Evolutionary conservation across 2,113 vertebrate species (phyloP).

Genomic region (Elephas maximus): DNA sequence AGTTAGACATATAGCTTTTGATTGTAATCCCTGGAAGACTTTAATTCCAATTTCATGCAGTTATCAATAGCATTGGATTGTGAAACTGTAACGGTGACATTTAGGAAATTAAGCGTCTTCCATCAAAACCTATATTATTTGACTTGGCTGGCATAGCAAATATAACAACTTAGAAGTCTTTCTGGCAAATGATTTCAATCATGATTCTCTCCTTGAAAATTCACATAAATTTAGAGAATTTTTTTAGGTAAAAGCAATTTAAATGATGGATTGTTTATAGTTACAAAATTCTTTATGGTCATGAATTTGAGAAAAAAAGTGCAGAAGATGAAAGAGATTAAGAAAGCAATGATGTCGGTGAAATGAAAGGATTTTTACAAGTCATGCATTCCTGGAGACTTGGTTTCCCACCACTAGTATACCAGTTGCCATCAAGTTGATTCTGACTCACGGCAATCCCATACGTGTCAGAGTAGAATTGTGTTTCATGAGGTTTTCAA

Average conservation of each 20-base stretch:
- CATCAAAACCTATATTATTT: neutral
- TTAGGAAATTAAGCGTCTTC: neutral
- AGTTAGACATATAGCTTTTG: neutral
- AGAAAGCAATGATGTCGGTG: neutral
- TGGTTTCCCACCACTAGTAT: neutral
- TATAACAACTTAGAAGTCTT: conserved; percentile 9
- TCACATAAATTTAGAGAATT: conserved; percentile 54
- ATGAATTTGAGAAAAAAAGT: conserved; percentile 33
- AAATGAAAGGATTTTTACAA: conserved; percentile 58
- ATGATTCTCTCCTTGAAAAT: neutral
- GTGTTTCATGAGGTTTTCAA: neutral
- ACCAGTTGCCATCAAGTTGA: neutral
- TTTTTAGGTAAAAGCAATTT: conserved; percentile 40
- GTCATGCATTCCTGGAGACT: neutral
- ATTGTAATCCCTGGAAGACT: neutral
- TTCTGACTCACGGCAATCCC: neutral
- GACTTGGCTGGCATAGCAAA: neutral
- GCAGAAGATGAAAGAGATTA: conserved; percentile 44
- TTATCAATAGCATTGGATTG: neutral
- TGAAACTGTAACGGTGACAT: neutral
- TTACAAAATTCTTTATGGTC: conserved; percentile 49
- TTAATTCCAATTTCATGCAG: neutral
- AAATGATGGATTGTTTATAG: conserved; percentile 3
- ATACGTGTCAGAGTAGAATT: neutral
- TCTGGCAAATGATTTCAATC: conserved; percentile 1